These are phyloP conservation scores for Masnerella sp. DNA, from an alignment of 2,888 invertebrate species.

Conservation along the genomic window DNA sequence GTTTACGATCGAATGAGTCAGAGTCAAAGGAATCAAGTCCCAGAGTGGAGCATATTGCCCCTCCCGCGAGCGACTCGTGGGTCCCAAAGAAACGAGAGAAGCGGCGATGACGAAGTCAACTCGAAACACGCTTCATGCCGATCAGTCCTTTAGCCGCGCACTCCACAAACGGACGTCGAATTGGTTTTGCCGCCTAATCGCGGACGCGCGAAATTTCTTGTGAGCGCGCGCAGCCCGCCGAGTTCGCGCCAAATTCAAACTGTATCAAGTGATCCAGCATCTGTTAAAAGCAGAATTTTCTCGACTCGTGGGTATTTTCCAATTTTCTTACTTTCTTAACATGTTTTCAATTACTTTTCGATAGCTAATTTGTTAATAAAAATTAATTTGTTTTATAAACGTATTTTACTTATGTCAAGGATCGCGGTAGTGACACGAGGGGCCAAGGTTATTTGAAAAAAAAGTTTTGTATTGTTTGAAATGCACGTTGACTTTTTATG, in stretches of 20 bases:
- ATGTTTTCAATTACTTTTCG: not conserved
- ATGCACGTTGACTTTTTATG: too few species aligned
- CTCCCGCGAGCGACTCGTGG: conserved; percentile 56
- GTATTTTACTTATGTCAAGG: too few species aligned
- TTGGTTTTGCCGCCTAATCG: conserved; percentile 46
- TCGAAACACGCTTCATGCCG: conserved; percentile 66
- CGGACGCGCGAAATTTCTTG: conserved; percentile 15
- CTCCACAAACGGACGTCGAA: conserved; percentile 59
- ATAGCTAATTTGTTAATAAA: not conserved
- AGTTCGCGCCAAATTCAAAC: conserved; percentile 47
- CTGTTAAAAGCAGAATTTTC: not conserved
- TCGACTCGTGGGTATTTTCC: conserved; percentile 37
- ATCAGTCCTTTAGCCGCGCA: conserved; percentile 71
- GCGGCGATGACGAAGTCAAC: conserved; percentile 68
- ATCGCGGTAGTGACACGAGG: too few species aligned
- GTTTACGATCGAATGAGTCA: conserved; percentile 62
- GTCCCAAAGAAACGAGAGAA: conserved; percentile 65
- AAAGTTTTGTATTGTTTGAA: too few species aligned
- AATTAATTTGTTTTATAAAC: too few species aligned
- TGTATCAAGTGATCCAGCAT: not conserved
- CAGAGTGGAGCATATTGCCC: conserved; percentile 60
- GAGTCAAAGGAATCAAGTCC: conserved; percentile 59
- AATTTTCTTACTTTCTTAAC: conserved; percentile 3
- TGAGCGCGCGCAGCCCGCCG: conserved; percentile 31
- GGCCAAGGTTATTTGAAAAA: too few species aligned